These are phyloP conservation scores for Andrena fulva DNA, from an alignment of 2,888 invertebrate genomes.

Conservation along the genomic window DNA sequence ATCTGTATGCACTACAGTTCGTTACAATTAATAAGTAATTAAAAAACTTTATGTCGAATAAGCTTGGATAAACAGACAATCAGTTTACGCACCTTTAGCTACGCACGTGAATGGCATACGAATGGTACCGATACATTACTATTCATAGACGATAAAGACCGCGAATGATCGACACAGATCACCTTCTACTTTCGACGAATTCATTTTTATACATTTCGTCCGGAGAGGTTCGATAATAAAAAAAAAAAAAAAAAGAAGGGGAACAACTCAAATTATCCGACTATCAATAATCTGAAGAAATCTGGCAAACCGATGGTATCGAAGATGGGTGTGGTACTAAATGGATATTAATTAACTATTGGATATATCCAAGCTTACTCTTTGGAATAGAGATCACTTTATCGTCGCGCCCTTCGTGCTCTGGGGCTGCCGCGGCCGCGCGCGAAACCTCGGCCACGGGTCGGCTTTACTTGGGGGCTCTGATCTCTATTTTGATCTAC, in stretches of 20 bases:
- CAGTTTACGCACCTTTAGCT: background rate
- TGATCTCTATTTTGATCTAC: slow-evolving; percentile 47
- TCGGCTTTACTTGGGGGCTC: slow-evolving; percentile 59
- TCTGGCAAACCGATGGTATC: slow-evolving; percentile 20
- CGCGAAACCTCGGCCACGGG: slow-evolving; percentile 75
- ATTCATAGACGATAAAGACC: slow-evolving; percentile 18
- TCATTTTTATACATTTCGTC: background rate
- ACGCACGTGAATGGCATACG: background rate
- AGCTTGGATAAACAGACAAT: slow-evolving; percentile 41
- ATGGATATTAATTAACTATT: slow-evolving; percentile 25
- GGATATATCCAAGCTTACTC: slow-evolving; percentile 47
- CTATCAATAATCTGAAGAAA: slow-evolving; percentile 19
- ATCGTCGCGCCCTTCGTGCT: slow-evolving; percentile 82
- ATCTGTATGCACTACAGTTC: slow-evolving; percentile 39
- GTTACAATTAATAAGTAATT: slow-evolving; percentile 28
- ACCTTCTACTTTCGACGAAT: background rate
- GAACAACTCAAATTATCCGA: slow-evolving; percentile 1
- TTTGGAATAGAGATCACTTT: slow-evolving; percentile 55
- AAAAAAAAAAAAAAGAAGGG: background rate
- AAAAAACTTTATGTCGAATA: slow-evolving; percentile 28
- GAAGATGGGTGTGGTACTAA: slow-evolving; percentile 20
- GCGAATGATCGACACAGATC: background rate
- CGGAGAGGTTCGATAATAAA: slow-evolving; percentile 15
- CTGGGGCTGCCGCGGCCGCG: slow-evolving; percentile 77
- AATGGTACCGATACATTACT: background rate